Evolutionary conservation across 2,113 vertebrate genomes (phyloP).

Genomic region (Silurus asotus): DNA sequence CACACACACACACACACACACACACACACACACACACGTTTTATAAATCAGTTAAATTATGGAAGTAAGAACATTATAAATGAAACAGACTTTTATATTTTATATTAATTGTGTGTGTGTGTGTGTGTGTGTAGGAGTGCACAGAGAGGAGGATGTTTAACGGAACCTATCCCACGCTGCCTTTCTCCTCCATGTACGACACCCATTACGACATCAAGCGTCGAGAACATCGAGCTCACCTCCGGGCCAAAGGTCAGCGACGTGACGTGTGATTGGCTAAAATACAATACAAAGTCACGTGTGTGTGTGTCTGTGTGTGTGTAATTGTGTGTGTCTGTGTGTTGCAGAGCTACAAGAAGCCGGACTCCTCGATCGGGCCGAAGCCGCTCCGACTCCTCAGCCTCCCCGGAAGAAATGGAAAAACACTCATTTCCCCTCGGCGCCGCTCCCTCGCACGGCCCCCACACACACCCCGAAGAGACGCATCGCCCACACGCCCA

Average conservation of each 20-base stretch:
- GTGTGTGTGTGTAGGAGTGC: conserved; percentile 62
- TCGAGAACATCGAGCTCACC: conserved; percentile 45
- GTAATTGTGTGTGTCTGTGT: conserved; percentile 26
- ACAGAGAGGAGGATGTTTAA: conserved; percentile 67
- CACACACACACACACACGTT: no score
- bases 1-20: not conserved
- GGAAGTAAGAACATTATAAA: no score
- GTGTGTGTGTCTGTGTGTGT: conserved; percentile 16
- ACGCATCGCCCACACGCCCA: conserved; percentile 45
- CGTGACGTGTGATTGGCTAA: not conserved
- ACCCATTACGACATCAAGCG: conserved; percentile 51
- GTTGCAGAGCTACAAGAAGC: conserved; percentile 63
- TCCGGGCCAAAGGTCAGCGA: conserved; percentile 61
- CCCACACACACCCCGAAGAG: conserved; percentile 17
- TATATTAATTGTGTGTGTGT: conserved; percentile 6
- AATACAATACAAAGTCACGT: not conserved
- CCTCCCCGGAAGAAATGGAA: conserved; percentile 64
- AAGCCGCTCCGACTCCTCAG: not conserved
- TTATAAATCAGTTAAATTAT: no score
- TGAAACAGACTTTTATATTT: no score
- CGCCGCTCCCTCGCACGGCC: not conserved
- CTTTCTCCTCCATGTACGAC: conserved; percentile 69
- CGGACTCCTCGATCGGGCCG: conserved; percentile 24
- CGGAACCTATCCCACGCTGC: conserved; percentile 59
- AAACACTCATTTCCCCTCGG: conserved; percentile 13